Evolutionary conservation across 1,140 invertebrate genomes (phyloP).

Genomic region (Capitella teleta): DNA sequence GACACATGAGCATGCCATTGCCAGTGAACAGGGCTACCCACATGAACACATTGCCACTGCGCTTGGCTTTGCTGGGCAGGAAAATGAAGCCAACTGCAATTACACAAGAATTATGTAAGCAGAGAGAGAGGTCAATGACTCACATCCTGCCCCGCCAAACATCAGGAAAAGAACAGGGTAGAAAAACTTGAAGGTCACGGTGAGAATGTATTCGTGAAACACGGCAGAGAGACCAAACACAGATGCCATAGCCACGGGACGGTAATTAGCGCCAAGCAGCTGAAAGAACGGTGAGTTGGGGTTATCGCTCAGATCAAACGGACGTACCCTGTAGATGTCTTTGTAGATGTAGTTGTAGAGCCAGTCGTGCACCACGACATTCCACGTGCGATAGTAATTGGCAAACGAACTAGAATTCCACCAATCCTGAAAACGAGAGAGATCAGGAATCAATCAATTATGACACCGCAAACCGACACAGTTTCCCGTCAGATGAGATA

Average conservation of each 20-base stretch:
- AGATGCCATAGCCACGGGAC: conserved; percentile 39
- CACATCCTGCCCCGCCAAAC: conserved; percentile 42
- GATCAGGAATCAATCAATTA: not conserved
- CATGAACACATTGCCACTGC: conserved; percentile 59
- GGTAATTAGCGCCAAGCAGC: conserved; percentile 12
- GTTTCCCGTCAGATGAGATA: not conserved
- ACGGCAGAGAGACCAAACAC: conserved; percentile 55
- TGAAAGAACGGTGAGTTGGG: no score
- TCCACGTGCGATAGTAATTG: conserved; percentile 82
- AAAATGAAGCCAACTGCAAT: conserved; percentile 48
- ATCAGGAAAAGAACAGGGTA: conserved; percentile 69
- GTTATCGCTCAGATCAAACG: no score
- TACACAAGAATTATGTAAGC: not conserved
- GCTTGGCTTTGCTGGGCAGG: conserved; percentile 34
- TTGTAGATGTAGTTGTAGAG: conserved; percentile 82
- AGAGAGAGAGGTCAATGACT: conserved; percentile 17
- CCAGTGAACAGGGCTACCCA: conserved; percentile 69
- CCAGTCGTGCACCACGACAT: conserved; percentile 88
- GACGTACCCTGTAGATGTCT: conserved; percentile 59
- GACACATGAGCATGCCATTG: conserved; percentile 59
- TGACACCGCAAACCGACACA: not conserved
- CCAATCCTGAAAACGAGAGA: conserved; percentile 64
- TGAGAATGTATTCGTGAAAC: conserved; percentile 76
- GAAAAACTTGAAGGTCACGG: conserved; percentile 67
- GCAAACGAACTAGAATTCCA: conserved; percentile 77